phyloP scores from a whole-genome alignment of 2,888 invertebrate genomes.

The Tuta absoluta region DNA sequence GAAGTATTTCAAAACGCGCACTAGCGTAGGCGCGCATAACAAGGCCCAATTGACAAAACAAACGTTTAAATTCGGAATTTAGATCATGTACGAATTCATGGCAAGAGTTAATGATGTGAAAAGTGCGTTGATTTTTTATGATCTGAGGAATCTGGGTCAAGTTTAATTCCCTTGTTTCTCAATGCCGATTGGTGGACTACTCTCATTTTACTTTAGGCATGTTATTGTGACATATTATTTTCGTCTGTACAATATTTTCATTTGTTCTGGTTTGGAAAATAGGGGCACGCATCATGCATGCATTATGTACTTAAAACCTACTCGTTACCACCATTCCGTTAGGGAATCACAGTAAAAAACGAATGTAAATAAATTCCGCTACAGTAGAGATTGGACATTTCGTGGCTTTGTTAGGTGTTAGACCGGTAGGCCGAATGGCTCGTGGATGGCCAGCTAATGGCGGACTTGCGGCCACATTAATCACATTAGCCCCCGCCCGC shows the following conservation, averaged over 20 bases:
- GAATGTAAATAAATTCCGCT: neutral
- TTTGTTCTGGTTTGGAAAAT: neutral
- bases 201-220: neutral
- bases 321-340: neutral
- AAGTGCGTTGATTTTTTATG: conserved; percentile 37
- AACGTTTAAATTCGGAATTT: conserved; percentile 59
- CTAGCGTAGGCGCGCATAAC: conserved; percentile 71
- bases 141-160: conserved; percentile 47
- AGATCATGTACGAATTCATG: conserved; percentile 46
- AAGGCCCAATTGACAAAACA: conserved; percentile 71
- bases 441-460: conserved; percentile 56
- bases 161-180: conserved; percentile 35
- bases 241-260: neutral
- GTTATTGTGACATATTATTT: neutral
- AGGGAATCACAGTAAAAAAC: neutral
- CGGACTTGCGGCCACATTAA: conserved; percentile 71
- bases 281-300: too few relatives aligned
- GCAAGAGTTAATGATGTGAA: conserved; percentile 22
- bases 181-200: conserved; percentile 12
- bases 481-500: conserved; percentile 62
- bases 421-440: conserved; percentile 18
- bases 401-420: conserved; percentile 12
- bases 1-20: conserved; percentile 59
- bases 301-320: neutral
- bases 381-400: conserved; percentile 5